Base-by-base conservation (phyloP, 2,113 vertebrate genomes). In the Lophochroa leadbeateri region DNA sequence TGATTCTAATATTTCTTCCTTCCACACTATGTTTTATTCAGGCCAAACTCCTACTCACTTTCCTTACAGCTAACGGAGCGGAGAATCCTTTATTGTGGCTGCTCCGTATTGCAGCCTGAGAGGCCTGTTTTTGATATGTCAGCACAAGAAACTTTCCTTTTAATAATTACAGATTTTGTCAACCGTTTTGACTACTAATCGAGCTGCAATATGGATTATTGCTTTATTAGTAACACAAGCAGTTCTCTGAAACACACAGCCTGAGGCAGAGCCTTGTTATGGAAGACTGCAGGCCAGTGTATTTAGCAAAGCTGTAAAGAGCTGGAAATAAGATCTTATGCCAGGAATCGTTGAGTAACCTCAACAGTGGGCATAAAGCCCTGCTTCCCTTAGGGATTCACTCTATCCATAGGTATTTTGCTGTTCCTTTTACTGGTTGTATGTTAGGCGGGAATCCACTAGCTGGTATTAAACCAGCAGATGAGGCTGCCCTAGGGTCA, bases 11-110 rank as follows among this genome's bases (percentile, higher is more conserved):
- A 87, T 95, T 92, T 89, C 83, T 92, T 82, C 88, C 44, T 84
- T 94, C 83, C 81, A 43, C n/a, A 41, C 69, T 94, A 72, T 91
- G 86, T 96, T 96, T 96, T 94, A 93, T 93, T 96, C 92, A 97
- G 92, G 72, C 76, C 41, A 55, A 82, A 84, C 80, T 90, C 80
- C 80, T 84, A 27, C 74, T 83, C 39, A 5, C 83, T 89, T 90
- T 91, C 67, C 77, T 84, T 49, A 23, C 25, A 70, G 74, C 88
- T 89, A 81, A 95, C 46, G 57, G 80, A 92, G 89, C 25, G 4
- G 80, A 89, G 86, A 84, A 49, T 69, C 84, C 70, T 88, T 92
- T 82, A 65, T 90, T 65, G 31, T 63, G 75, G 43, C 63, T 43
- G 44, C 4, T 94, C 76, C 55, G 70, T 57, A 1, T 87, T 83